Conservation (phyloP, 2,888 invertebrate species). For the Ochropacha duplaris region DNA sequence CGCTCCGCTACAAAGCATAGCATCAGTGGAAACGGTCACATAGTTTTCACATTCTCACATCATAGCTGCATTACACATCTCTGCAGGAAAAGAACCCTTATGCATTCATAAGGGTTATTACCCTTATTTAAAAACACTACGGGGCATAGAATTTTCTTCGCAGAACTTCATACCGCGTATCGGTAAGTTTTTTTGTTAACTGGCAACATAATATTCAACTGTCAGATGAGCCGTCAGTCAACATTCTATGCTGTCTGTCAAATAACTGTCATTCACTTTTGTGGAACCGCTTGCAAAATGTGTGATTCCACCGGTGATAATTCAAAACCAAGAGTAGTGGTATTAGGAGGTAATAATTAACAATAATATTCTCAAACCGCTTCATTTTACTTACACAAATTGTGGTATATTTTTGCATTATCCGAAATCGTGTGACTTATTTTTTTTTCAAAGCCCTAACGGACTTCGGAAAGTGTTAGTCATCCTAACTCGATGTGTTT, state of each 20-base stretch:
- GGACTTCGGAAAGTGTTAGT: constrained; percentile 69
- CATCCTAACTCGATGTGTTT: constrained; percentile 55
- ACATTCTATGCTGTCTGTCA: constrained; percentile 11
- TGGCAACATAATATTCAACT: constrained; percentile 23
- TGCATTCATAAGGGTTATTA: too few species aligned
- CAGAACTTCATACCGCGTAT: too few species aligned
- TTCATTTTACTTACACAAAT: not conserved
- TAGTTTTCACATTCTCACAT: too few species aligned
- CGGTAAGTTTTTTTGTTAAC: not conserved
- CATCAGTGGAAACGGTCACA: too few species aligned
- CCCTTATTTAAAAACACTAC: too few species aligned
- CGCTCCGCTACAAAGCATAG: too few species aligned
- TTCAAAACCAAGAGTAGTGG: constrained; percentile 73
- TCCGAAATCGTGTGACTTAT: constrained; percentile 16
- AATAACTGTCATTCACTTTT: constrained; percentile 45
- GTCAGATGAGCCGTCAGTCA: not conserved
- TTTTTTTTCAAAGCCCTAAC: constrained; percentile 56
- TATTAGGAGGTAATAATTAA: constrained; percentile 72
- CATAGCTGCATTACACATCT: too few species aligned
- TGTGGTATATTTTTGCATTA: not conserved
- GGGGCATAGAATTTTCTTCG: too few species aligned
- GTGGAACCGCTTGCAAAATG: constrained; percentile 66
- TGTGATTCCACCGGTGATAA: constrained; percentile 72
- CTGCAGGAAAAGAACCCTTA: too few species aligned
- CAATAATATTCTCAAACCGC: constrained; percentile 3